Percentiles rank a stretch among this genome's conserved stretches.
Conservation (phyloP, 2,797 vertebrate genomes). For the Esox lucius region DNA sequence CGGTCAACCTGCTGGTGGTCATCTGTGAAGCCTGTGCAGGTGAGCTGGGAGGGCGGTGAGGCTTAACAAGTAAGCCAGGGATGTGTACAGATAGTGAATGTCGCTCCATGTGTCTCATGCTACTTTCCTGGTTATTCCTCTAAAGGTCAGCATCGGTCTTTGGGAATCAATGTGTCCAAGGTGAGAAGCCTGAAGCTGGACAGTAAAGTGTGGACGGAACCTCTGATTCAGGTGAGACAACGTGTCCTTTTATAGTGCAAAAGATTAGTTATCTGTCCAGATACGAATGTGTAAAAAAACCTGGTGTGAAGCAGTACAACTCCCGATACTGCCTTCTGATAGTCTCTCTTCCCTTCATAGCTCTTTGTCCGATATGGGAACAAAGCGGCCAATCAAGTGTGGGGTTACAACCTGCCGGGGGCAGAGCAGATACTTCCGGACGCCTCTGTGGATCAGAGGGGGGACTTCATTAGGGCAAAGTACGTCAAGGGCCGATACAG, state of each 20-base stretch:
- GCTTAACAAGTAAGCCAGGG: background rate
- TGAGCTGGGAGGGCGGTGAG: background rate
- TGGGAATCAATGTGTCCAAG: constrained; percentile 70
- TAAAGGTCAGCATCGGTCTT: constrained; percentile 66
- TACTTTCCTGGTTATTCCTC: background rate
- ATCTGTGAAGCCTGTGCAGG: constrained; percentile 77
- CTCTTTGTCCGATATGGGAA: constrained; percentile 74
- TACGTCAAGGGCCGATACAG: constrained; percentile 71
- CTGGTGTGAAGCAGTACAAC: background rate
- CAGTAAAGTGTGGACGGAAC: constrained; percentile 77
- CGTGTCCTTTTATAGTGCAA: background rate
- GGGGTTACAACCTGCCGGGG: constrained; percentile 66
- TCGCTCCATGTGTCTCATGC: background rate
- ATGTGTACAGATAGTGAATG: background rate
- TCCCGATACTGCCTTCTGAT: background rate
- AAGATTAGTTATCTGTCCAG: background rate
- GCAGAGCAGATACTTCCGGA: constrained; percentile 64
- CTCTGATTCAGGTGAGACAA: constrained; percentile 69
- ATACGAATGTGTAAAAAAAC: background rate
- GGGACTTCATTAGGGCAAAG: constrained; percentile 70
- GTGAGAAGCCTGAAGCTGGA: constrained; percentile 77
- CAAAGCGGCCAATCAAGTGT: constrained; percentile 68
- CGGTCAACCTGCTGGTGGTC: constrained; percentile 75
- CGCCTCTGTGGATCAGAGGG: constrained; percentile 54
- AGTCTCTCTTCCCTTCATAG: constrained; percentile 44